Conservation (phyloP, 2,888 invertebrate genomes). For the Acrocyrtus sp. region DNA sequence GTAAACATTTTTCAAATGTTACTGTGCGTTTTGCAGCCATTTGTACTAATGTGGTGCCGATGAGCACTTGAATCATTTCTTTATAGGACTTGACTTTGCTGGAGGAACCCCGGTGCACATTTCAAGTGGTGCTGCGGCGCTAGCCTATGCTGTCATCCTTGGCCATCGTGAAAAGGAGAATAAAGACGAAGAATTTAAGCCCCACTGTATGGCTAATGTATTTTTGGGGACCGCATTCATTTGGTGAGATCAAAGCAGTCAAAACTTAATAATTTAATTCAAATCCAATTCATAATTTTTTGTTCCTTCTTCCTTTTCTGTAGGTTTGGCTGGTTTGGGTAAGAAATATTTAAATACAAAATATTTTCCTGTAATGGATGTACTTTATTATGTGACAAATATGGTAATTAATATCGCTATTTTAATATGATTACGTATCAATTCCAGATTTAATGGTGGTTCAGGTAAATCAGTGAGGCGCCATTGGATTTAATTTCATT, state of each 20-base stretch:
- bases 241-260: slow-evolving; percentile 13
- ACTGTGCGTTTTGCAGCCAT: neutral
- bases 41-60: neutral
- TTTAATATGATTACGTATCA: too few relatives aligned
- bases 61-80: too few relatives aligned
- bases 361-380: neutral
- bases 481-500: neutral
- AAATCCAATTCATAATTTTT: too few relatives aligned
- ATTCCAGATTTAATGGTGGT: slow-evolving; percentile 51
- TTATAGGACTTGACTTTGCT: slow-evolving; percentile 59
- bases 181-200: slow-evolving; percentile 38
- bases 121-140: slow-evolving; percentile 39
- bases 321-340: slow-evolving; percentile 60
- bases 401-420: too few relatives aligned
- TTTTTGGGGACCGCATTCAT: slow-evolving; percentile 47
- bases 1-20: too few relatives aligned
- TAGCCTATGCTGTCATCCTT: slow-evolving; percentile 48
- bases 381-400: too few relatives aligned
- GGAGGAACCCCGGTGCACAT: slow-evolving; percentile 51
- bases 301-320: slow-evolving; percentile 8
- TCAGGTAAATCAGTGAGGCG: slow-evolving; percentile 33
- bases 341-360: neutral
- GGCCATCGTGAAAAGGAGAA: slow-evolving; percentile 41
- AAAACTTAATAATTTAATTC: too few relatives aligned
- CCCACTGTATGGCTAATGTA: slow-evolving; percentile 50